Conservation (phyloP, 2,888 invertebrate species). For the Papilio demoleus region DNA sequence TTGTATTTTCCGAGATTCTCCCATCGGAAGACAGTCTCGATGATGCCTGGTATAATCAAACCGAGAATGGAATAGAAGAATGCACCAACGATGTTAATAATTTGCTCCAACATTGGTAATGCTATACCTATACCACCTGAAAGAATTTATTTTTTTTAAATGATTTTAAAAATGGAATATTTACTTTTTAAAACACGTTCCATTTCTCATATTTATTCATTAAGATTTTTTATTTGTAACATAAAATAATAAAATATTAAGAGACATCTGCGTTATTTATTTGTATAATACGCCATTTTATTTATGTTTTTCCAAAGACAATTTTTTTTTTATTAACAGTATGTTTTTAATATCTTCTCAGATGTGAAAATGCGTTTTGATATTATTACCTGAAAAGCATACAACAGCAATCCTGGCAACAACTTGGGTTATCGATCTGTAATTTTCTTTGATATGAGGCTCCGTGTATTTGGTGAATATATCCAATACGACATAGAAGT, state of each 20-base stretch:
- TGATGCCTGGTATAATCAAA: slow-evolving; percentile 88
- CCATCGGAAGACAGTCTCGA: slow-evolving; percentile 88
- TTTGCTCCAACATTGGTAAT: slow-evolving; percentile 78
- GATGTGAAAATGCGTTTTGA: no score
- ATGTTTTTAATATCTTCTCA: no score
- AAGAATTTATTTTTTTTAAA: slow-evolving; percentile 39
- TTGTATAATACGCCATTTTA: no score
- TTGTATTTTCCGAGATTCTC: slow-evolving; percentile 86
- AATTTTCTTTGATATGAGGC: slow-evolving; percentile 81
- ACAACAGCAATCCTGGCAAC: slow-evolving; percentile 61
- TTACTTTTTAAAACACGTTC: not conserved
- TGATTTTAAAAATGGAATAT: not conserved
- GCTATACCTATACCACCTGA: slow-evolving; percentile 88
- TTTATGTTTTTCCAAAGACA: no score
- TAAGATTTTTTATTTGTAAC: no score
- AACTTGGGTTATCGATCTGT: slow-evolving; percentile 60
- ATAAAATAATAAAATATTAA: no score
- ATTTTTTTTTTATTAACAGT: no score
- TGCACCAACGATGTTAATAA: slow-evolving; percentile 77
- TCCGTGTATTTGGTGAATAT: slow-evolving; percentile 91
- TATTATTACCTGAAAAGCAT: slow-evolving; percentile 74
- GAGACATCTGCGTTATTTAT: no score
- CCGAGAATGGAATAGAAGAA: slow-evolving; percentile 89
- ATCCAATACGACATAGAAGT: slow-evolving; percentile 96
- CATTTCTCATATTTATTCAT: not conserved